These are phyloP conservation scores for Axis porcinus DNA, from an alignment of 2,113 vertebrate genomes.

Conservation along the genomic window DNA sequence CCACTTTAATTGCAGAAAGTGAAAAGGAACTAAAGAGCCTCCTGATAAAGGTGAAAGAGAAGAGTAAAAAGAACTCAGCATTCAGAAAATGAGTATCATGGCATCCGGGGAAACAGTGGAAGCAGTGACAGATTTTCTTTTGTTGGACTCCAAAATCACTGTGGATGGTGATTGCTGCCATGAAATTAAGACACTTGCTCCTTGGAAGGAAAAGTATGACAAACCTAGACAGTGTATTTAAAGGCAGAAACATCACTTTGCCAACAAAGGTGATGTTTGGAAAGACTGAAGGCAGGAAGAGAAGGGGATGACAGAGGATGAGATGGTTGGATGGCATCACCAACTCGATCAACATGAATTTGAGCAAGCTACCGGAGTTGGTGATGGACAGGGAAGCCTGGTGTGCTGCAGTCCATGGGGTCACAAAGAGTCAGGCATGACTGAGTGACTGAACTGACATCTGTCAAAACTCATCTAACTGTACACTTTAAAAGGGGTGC, in stretches of 20 bases:
- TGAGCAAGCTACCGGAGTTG: neutral
- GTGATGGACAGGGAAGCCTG: neutral
- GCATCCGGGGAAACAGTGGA: neutral
- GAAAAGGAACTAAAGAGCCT: neutral
- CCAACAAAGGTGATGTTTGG: neutral
- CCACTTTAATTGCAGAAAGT: neutral
- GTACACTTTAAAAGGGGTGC: neutral
- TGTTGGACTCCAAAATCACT: neutral
- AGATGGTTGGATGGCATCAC: neutral
- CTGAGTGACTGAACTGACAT: neutral
- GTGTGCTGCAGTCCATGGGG: neutral
- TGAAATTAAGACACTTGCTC: neutral
- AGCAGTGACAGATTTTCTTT: neutral
- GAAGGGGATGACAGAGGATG: neutral
- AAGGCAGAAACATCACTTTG: neutral
- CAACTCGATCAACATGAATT: neutral
- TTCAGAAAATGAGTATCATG: neutral
- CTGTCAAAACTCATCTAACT: neutral
- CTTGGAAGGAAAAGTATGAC: neutral
- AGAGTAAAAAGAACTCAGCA: neutral
- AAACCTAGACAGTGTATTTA: neutral
- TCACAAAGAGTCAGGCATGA: neutral
- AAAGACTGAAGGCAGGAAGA: neutral
- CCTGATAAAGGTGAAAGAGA: neutral
- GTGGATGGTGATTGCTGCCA: neutral